Conservation (phyloP, 2,113 vertebrate species). For the Copsychus sechellarum region DNA sequence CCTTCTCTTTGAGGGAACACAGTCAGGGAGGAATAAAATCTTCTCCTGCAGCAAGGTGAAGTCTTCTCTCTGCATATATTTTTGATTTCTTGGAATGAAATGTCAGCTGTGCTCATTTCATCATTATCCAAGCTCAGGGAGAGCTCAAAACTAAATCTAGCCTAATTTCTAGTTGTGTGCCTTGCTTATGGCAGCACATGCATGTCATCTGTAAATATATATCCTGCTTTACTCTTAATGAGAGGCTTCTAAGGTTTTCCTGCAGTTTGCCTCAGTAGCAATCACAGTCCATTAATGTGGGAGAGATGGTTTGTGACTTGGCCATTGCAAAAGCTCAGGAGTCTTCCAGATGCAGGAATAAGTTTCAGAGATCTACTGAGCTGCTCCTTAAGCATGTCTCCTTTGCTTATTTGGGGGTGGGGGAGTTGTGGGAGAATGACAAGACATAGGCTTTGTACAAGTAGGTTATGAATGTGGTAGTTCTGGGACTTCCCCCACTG, state of each 20-base stretch:
- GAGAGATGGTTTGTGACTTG: slow-evolving; percentile 50
- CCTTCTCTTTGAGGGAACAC: slow-evolving; percentile 46
- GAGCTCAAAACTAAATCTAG: neutral
- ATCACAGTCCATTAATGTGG: slow-evolving; percentile 32
- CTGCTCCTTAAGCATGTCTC: neutral
- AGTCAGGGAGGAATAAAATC: slow-evolving; percentile 20
- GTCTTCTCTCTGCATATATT: neutral
- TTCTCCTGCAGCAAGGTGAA: slow-evolving; percentile 6
- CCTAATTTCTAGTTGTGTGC: neutral
- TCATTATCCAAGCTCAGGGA: neutral
- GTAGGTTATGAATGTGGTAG: slow-evolving; percentile 1
- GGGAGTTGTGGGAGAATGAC: neutral
- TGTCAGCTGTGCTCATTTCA: neutral
- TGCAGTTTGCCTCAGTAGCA: slow-evolving; percentile 41
- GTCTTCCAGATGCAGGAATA: slow-evolving; percentile 44
- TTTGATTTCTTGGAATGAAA: neutral
- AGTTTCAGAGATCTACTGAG: slow-evolving; percentile 3
- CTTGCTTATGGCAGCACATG: neutral
- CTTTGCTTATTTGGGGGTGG: neutral
- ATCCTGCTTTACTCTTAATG: neutral
- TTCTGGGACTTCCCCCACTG: slow-evolving; percentile 11
- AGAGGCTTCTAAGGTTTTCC: neutral
- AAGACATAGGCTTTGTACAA: slow-evolving; percentile 11
- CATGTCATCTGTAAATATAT: neutral
- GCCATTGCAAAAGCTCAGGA: slow-evolving; percentile 15